These are phyloP conservation scores for Pavo muticus DNA, from an alignment of 2,113 vertebrate genomes.

Conservation along the genomic window DNA sequence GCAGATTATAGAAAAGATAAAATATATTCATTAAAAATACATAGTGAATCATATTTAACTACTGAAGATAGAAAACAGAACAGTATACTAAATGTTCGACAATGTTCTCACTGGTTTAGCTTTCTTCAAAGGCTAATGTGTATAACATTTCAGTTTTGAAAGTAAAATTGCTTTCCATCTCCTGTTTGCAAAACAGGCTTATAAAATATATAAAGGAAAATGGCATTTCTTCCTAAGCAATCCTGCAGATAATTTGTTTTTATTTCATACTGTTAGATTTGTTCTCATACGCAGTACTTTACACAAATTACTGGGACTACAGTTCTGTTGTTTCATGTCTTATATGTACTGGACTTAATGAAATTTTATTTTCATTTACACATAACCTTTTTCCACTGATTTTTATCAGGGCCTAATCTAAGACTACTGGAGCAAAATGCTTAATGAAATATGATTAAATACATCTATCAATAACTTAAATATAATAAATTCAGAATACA, in stretches of 20 bases:
- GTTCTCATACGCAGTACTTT: not conserved
- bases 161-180: conserved; percentile 16
- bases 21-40: not conserved
- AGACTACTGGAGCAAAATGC: not conserved
- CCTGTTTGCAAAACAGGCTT: not conserved
- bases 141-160: conserved; percentile 21
- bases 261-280: not conserved
- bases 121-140: conserved; percentile 17
- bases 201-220: not conserved
- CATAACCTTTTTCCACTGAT: not conserved
- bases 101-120: not conserved
- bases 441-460: not conserved
- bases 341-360: not conserved
- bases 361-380: not conserved
- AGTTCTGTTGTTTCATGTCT: not conserved
- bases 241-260: not conserved
- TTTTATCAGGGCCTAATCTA: not conserved
- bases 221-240: not conserved
- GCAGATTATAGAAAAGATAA: not conserved
- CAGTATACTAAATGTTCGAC: not conserved
- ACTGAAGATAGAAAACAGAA: not conserved
- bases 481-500: not conserved
- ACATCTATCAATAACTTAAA: not conserved
- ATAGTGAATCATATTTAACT: not conserved
- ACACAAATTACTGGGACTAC: not conserved